Conservation (phyloP, 2,888 invertebrate species). For the Cecidostiba fungosa region DNA sequence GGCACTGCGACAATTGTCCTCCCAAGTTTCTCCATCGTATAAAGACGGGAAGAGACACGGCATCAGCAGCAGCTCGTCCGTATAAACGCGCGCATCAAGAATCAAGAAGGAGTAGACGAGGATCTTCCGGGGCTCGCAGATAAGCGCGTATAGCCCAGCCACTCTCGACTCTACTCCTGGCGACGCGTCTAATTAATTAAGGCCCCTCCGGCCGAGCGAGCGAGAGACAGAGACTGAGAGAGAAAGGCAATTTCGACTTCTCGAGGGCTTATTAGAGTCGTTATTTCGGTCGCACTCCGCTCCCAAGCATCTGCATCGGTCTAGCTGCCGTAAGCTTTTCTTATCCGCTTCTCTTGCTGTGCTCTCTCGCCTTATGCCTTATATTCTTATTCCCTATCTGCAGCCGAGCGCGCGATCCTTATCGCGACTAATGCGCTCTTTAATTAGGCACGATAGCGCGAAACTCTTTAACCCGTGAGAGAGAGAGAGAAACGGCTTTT, state of each 20-base stretch:
- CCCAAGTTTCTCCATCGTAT: neutral
- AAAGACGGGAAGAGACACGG: neutral
- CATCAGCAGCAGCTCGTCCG: neutral
- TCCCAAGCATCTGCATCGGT: slow-evolving; percentile 43
- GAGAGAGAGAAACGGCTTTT: too few relatives aligned
- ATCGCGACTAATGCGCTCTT: slow-evolving; percentile 44
- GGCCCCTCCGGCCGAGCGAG: slow-evolving; percentile 60
- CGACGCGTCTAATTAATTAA: slow-evolving; percentile 66
- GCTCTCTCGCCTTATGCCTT: neutral
- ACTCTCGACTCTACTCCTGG: slow-evolving; percentile 6
- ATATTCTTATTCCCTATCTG: neutral
- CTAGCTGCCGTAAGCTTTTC: slow-evolving; percentile 19
- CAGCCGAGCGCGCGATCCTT: slow-evolving; percentile 9
- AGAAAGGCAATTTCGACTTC: slow-evolving; percentile 65
- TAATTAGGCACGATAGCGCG: slow-evolving; percentile 44
- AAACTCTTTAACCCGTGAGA: slow-evolving; percentile 15
- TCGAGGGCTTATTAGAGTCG: slow-evolving; percentile 57
- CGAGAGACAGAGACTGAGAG: too few relatives aligned
- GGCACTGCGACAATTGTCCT: neutral
- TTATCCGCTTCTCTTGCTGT: neutral
- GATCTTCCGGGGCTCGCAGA: neutral
- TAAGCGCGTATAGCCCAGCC: neutral
- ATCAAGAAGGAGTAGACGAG: slow-evolving; percentile 7
- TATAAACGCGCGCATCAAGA: slow-evolving; percentile 6
- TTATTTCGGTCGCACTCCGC: slow-evolving; percentile 52